These are phyloP conservation scores for Platynereis dumerilii DNA, from an alignment of 2,888 invertebrate genomes.

Conservation along the genomic window DNA sequence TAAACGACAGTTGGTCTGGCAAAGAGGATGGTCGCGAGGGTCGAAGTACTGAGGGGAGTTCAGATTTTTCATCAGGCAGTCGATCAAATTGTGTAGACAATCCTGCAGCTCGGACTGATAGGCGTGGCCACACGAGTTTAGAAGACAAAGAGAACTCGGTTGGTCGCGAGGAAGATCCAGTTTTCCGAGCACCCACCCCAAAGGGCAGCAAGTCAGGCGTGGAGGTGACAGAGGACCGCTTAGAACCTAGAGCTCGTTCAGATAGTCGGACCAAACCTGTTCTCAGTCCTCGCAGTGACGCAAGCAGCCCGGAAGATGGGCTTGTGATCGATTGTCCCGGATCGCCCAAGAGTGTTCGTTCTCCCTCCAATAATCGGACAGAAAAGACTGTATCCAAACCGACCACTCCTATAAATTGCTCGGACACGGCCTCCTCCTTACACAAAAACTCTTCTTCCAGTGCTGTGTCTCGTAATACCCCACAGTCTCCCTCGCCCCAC, in stretches of 20 bases:
- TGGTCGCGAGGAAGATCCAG: slow-evolving; percentile 36
- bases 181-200: slow-evolving; percentile 49
- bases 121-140: slow-evolving; percentile 8
- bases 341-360: slow-evolving; percentile 32
- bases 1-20: not conserved
- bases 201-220: slow-evolving; percentile 33
- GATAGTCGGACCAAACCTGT: slow-evolving; percentile 16
- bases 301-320: slow-evolving; percentile 61
- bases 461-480: not conserved
- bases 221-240: slow-evolving; percentile 11
- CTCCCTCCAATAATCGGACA: slow-evolving; percentile 9
- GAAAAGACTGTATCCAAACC: slow-evolving; percentile 16
- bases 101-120: not conserved
- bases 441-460: slow-evolving; percentile 6
- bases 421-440: not conserved
- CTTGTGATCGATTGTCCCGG: slow-evolving; percentile 61
- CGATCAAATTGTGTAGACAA: not conserved
- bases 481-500: slow-evolving; percentile 12
- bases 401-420: slow-evolving; percentile 3
- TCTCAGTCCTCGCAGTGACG: slow-evolving; percentile 50
- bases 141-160: slow-evolving; percentile 30
- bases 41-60: not conserved
- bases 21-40: slow-evolving; percentile 10
- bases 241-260: not conserved
- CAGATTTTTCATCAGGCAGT: not conserved